These are phyloP conservation scores for Tinamus guttatus DNA, from an alignment of 2,113 vertebrate genomes.

Conservation along the genomic window DNA sequence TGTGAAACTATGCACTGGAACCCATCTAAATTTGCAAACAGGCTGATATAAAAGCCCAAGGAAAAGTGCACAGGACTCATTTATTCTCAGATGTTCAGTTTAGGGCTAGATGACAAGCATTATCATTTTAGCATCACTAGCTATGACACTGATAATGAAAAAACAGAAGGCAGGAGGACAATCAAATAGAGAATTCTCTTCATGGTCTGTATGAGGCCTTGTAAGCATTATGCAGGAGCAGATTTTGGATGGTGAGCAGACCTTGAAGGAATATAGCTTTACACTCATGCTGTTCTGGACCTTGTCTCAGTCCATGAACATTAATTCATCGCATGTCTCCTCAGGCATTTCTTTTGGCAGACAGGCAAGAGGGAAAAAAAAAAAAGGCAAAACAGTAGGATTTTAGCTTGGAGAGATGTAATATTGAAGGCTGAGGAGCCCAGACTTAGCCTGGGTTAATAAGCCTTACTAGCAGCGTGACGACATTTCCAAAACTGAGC, in stretches of 20 bases:
- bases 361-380: background rate
- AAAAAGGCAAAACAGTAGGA: background rate
- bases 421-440: background rate
- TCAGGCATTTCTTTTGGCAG: background rate
- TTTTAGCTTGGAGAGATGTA: background rate
- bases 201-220: background rate
- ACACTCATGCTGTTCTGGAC: background rate
- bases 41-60: background rate
- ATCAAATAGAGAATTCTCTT: fast-evolving
- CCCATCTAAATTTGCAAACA: background rate
- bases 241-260: background rate
- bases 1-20: background rate
- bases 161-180: background rate
- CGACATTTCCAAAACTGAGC: background rate
- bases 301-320: background rate
- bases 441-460: background rate
- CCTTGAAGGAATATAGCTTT: background rate
- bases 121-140: background rate
- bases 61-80: background rate
- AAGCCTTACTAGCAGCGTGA: background rate
- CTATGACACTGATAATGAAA: background rate
- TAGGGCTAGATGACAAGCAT: background rate
- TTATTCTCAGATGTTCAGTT: background rate
- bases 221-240: background rate
- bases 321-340: background rate